Evolutionary conservation across 2,797 vertebrate species (phyloP).

Genomic region (Holocentrus rufus): DNA sequence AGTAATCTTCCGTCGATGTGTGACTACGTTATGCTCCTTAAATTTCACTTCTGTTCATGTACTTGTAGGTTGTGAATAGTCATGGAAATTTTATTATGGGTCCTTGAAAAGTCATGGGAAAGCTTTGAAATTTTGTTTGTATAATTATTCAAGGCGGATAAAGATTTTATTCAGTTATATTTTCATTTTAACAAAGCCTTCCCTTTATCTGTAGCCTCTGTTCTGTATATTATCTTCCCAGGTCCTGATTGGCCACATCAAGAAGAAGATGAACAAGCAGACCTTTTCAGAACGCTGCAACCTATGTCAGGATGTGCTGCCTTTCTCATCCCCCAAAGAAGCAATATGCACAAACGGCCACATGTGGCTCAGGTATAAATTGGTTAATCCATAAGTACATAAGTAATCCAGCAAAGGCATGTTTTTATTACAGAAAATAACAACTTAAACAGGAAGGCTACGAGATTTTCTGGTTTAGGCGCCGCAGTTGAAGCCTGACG

Average conservation of each 20-base stretch:
- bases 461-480: conserved; percentile 2
- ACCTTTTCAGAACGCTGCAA: conserved; percentile 93
- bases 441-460: not conserved
- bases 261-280: conserved; percentile 98
- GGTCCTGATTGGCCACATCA: conserved; percentile 96
- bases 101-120: too few relatives aligned
- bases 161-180: not conserved
- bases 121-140: too few relatives aligned
- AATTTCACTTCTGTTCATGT: too few relatives aligned
- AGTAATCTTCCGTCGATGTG: too few relatives aligned
- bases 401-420: conserved; percentile 19
- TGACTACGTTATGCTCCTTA: too few relatives aligned
- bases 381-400: not conserved
- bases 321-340: conserved; percentile 90
- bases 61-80: too few relatives aligned
- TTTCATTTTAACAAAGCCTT: not conserved
- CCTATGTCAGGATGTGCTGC: conserved; percentile 91
- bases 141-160: not conserved
- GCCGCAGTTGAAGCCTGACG: conserved; percentile 22
- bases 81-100: too few relatives aligned
- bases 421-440: conserved; percentile 24
- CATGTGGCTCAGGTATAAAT: conserved; percentile 92
- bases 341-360: conserved; percentile 91
- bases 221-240: conserved; percentile 53
- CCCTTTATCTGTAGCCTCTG: not conserved